A percentile compares a stretch with the other conserved stretches of the same genome.
These are phyloP conservation scores for Drosophila affinis DNA, from an alignment of 2,888 invertebrate species.

Conservation along the genomic window DNA sequence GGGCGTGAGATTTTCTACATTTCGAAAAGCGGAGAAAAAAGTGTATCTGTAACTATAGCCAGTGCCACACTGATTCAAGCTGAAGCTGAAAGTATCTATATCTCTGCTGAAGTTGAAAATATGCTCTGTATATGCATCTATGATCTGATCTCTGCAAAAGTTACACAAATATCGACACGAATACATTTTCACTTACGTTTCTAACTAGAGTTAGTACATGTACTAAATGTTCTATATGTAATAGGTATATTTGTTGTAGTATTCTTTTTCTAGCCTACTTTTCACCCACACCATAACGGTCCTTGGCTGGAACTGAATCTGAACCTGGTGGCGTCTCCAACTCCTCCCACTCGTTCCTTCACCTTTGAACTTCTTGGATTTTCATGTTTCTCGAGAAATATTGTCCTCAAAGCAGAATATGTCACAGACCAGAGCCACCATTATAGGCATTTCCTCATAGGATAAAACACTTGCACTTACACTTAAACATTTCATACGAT, in stretches of 20 bases:
- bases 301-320: no score
- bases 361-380: slow-evolving; percentile 35
- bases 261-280: slow-evolving; percentile 4
- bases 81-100: not conserved
- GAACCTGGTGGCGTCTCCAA: no score
- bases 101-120: not conserved
- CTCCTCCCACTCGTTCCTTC: not conserved
- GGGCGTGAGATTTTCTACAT: not conserved
- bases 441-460: slow-evolving; percentile 18
- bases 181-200: slow-evolving; percentile 1
- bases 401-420: slow-evolving; percentile 57
- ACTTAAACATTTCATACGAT: slow-evolving; percentile 4
- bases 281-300: slow-evolving; percentile 3
- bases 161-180: not conserved
- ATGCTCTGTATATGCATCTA: not conserved
- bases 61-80: not conserved
- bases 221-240: not conserved
- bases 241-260: slow-evolving; percentile 4
- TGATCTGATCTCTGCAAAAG: not conserved
- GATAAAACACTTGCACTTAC: slow-evolving; percentile 5
- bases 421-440: slow-evolving; percentile 46
- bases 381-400: slow-evolving; percentile 34
- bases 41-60: no score
- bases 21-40: not conserved
- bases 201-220: not conserved